These are phyloP conservation scores for Halisarca cf. caerulea DNA, from an alignment of 37 sponge, comb jelly and placozoan genomes.

Conservation along the genomic window DNA sequence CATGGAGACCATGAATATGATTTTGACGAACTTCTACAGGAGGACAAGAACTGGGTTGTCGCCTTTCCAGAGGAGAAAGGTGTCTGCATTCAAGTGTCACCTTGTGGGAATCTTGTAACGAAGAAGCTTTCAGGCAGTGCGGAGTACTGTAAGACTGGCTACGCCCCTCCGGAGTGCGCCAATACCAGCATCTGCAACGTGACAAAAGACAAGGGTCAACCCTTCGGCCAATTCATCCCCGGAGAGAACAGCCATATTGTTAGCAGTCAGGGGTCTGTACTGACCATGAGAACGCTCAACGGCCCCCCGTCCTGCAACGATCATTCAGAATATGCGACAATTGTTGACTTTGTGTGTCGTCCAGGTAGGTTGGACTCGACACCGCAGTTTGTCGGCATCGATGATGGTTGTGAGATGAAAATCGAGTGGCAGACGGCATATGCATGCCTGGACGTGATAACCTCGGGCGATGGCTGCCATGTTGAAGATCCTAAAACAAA, in stretches of 20 bases:
- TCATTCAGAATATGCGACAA: not conserved
- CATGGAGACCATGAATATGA: conserved; percentile 25
- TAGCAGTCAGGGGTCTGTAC: conserved; percentile 14
- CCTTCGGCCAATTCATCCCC: conserved; percentile 53
- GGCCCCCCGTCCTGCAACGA: not conserved
- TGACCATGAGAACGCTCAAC: conserved; percentile 29
- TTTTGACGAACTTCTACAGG: conserved; percentile 49
- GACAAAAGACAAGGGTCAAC: not conserved
- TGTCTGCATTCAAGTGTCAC: conserved; percentile 58
- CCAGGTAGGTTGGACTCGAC: conserved; percentile 40
- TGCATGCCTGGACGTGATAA: conserved; percentile 52
- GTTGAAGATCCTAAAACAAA: conserved; percentile 44
- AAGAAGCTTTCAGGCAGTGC: not conserved
- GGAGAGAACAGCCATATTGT: not conserved
- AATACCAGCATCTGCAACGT: conserved; percentile 62
- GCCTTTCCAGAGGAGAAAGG: not conserved
- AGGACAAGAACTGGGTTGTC: conserved; percentile 50
- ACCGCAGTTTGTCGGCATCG: conserved; percentile 40
- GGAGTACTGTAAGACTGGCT: conserved; percentile 44
- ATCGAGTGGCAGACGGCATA: conserved; percentile 72
- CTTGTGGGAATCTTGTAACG: conserved; percentile 60
- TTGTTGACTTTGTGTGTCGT: conserved; percentile 67
- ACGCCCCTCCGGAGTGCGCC: conserved; percentile 44
- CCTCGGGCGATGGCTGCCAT: conserved; percentile 41
- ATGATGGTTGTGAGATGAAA: conserved; percentile 19